These are phyloP conservation scores for Brachionus sp. DNA, from an alignment of 1,140 invertebrate genomes.

Conservation along the genomic window DNA sequence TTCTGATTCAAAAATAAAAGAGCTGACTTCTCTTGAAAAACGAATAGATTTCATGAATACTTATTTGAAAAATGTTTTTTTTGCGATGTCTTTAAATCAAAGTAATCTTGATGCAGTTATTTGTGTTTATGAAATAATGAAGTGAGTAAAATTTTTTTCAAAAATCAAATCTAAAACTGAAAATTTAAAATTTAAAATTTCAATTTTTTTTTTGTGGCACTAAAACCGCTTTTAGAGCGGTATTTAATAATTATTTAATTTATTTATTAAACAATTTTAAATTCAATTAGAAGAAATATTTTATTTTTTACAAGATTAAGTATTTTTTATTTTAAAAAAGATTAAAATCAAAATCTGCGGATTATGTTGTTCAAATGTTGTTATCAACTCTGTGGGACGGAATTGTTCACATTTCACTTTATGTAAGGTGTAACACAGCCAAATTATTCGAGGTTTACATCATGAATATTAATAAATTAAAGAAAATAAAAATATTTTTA, in stretches of 20 bases:
- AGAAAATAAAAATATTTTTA: background rate
- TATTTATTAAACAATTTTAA: too few relatives aligned
- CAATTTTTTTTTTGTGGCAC: too few relatives aligned
- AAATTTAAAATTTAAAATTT: too few relatives aligned
- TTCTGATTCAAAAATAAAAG: background rate
- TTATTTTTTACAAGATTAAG: too few relatives aligned
- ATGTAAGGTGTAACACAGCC: slow-evolving; percentile 65
- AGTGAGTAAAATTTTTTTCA: background rate
- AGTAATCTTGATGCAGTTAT: slow-evolving; percentile 10
- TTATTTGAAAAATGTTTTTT: slow-evolving; percentile 44
- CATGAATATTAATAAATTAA: background rate
- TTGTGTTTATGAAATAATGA: slow-evolving; percentile 42
- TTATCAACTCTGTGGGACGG: slow-evolving; percentile 69
- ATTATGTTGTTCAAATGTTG: slow-evolving; percentile 62
- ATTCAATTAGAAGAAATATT: too few relatives aligned
- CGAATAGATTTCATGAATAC: slow-evolving; percentile 5
- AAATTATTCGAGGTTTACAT: slow-evolving; percentile 62
- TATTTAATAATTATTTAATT: too few relatives aligned
- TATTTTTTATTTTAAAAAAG: slow-evolving; percentile 51
- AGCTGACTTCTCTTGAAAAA: background rate
- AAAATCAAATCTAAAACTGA: background rate
- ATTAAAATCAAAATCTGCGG: slow-evolving; percentile 54
- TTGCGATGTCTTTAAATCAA: slow-evolving; percentile 39
- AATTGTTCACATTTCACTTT: slow-evolving; percentile 66
- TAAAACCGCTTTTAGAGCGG: too few relatives aligned